phyloP scores from a whole-genome alignment of 2,888 invertebrate genomes.

The Cosmorhoe ocellata region DNA sequence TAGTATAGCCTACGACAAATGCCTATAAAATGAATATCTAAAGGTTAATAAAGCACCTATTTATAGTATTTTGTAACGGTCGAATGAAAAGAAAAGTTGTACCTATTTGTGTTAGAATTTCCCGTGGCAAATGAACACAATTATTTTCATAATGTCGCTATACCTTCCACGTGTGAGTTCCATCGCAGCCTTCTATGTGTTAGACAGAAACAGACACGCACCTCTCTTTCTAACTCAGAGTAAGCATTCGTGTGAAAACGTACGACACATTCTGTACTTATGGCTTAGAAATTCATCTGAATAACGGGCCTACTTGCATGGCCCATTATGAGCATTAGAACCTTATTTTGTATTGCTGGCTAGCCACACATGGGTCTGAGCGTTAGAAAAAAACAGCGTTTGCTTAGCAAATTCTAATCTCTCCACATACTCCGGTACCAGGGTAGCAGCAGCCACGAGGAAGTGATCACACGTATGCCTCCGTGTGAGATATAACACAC shows the following conservation, averaged over 20 bases:
- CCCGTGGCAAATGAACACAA: slow-evolving; percentile 32
- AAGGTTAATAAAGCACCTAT: not conserved
- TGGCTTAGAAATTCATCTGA: slow-evolving; percentile 45
- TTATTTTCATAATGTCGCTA: slow-evolving; percentile 37
- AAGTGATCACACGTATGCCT: slow-evolving; percentile 66
- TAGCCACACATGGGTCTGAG: slow-evolving; percentile 47
- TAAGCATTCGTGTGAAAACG: slow-evolving; percentile 46
- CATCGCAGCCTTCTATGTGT: slow-evolving; percentile 34
- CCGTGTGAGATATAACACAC: slow-evolving; percentile 67
- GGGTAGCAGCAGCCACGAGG: slow-evolving; percentile 63
- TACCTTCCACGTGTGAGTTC: slow-evolving; percentile 42
- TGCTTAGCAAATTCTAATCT: slow-evolving; percentile 82
- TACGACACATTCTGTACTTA: slow-evolving; percentile 35
- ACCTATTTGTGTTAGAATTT: slow-evolving; percentile 23
- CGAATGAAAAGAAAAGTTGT: slow-evolving; percentile 7
- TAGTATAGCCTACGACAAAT: too few relatives aligned
- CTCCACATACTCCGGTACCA: slow-evolving; percentile 79
- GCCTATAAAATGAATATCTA: too few relatives aligned
- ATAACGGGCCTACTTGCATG: slow-evolving; percentile 33
- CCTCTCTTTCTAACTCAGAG: slow-evolving; percentile 41
- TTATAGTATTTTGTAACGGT: slow-evolving; percentile 14
- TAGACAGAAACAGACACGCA: slow-evolving; percentile 36
- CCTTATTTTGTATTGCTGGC: too few relatives aligned
- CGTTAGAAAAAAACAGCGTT: slow-evolving; percentile 77
- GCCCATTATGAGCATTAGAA: slow-evolving; percentile 33